Base-by-base conservation (phyloP, 2,888 invertebrate species). In the Noctua janthe region DNA sequence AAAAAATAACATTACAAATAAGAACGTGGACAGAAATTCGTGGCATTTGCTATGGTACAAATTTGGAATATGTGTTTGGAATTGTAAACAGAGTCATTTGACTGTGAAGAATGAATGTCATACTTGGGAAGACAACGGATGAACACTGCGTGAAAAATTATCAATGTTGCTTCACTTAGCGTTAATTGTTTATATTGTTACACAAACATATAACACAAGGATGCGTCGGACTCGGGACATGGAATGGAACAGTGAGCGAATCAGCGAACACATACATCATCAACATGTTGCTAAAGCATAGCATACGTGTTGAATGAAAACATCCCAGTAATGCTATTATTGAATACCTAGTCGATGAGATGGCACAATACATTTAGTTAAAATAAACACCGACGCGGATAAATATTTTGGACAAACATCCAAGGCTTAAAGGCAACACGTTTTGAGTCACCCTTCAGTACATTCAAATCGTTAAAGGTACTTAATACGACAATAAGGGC, bases 301-400 rank as follows among this genome's bases (percentile, higher is more conserved):
- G 70, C 74, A 78, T 85, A 88, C 84, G 88, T 88, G 88, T 81
- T 80, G 76, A 82, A 82, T 88, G 76, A 89, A 89, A 91, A 90
- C 86, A 89, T 86, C 76, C 75, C 81, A 87, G 82, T 81, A 80
- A 88, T 85, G 81, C 74, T 84, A 89, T 87, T 85, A 82, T 87
- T 85, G 73, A 88, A 86, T 83, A 80, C 74, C 75, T 79, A 81
- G 64, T 71, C 71, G 78, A 80, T 83, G 85, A 85, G 85, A 85
- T 86, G 87, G 83, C 82, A 81, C 59, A 78, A 78, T 47, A 76
- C 54, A 83, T 70, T 69, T 80, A 76, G 74, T 83, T 78, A 66
- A 76, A 74, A 82, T 72, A 89, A 87, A 86, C 80, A 87, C 56
- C 62, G 66, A 67, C 39, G 51, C 76, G 29, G 39, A 74, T 20